phyloP scores from a whole-genome alignment of 35 echinoderm and acorn worm genomes.

The Apostichopus parvimensis region DNA sequence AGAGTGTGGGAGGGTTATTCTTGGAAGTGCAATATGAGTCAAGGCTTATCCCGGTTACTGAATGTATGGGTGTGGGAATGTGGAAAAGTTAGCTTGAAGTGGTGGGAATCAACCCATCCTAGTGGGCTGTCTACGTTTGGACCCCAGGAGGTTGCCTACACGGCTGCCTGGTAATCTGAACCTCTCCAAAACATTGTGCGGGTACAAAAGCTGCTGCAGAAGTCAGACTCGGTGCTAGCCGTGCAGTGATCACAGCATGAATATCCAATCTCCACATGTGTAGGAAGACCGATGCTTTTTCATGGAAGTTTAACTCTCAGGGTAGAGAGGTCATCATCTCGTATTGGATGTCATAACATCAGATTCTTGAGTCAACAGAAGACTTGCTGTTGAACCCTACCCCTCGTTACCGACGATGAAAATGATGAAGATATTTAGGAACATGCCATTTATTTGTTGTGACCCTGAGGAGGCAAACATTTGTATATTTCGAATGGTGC shows the following conservation, averaged over 20 bases:
- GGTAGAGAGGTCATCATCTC: neutral
- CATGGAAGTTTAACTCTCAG: neutral
- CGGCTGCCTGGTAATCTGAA: neutral
- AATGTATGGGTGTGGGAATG: slow-evolving; percentile 1
- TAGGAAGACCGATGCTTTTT: neutral
- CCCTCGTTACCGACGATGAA: no score
- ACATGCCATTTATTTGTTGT: no score
- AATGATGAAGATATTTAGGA: no score
- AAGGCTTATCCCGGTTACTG: slow-evolving; percentile 17
- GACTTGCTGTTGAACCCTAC: no score
- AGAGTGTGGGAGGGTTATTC: slow-evolving; percentile 8
- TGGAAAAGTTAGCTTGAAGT: neutral
- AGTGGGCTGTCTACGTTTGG: slow-evolving; percentile 25
- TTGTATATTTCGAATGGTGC: no score
- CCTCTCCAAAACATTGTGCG: no score
- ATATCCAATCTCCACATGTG: neutral
- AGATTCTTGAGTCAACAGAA: no score
- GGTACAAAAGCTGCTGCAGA: neutral
- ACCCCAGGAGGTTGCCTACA: slow-evolving; percentile 15
- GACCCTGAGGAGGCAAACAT: no score
- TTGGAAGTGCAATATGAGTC: slow-evolving; percentile 37
- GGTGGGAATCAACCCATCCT: slow-evolving; percentile 13
- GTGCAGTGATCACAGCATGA: neutral
- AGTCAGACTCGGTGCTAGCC: neutral
- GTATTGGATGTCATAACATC: no score